Conservation (phyloP, 1,140 invertebrate genomes). For the Ostrea edulis region DNA sequence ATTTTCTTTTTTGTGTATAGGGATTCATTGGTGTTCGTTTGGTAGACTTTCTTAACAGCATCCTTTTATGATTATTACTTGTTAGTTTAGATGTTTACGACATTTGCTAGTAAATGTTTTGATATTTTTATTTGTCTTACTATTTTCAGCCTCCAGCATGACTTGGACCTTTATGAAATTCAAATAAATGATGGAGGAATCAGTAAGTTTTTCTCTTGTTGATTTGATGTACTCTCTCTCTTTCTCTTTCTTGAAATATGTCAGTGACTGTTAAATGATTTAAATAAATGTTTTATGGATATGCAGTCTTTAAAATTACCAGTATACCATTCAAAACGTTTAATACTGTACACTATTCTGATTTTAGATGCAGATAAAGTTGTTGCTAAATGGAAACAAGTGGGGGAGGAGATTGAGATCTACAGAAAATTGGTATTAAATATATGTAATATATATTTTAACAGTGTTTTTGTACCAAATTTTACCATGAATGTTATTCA, state of each 20-base stretch:
- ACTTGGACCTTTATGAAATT: constrained; percentile 74
- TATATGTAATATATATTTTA: too few relatives aligned
- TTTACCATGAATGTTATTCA: too few relatives aligned
- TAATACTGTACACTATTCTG: neutral
- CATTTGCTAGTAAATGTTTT: too few relatives aligned
- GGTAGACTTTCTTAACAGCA: too few relatives aligned
- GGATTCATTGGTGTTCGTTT: too few relatives aligned
- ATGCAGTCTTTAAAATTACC: neutral
- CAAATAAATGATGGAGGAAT: constrained; percentile 67
- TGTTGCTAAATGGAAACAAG: constrained; percentile 24
- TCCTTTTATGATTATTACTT: too few relatives aligned
- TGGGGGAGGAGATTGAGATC: neutral
- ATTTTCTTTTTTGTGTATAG: too few relatives aligned
- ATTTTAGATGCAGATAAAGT: neutral
- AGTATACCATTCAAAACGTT: neutral
- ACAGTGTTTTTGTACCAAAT: too few relatives aligned
- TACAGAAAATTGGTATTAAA: neutral
- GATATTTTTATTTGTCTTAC: constrained; percentile 43
- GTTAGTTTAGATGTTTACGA: too few relatives aligned
- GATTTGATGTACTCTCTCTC: neutral
- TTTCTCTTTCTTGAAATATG: neutral
- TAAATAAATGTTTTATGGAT: neutral
- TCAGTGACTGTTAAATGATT: neutral
- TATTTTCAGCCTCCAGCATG: constrained; percentile 74
- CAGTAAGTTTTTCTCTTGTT: neutral